phyloP scores from a whole-genome alignment of 2,888 invertebrate species.

The Brachypalpus laphriformis region DNA sequence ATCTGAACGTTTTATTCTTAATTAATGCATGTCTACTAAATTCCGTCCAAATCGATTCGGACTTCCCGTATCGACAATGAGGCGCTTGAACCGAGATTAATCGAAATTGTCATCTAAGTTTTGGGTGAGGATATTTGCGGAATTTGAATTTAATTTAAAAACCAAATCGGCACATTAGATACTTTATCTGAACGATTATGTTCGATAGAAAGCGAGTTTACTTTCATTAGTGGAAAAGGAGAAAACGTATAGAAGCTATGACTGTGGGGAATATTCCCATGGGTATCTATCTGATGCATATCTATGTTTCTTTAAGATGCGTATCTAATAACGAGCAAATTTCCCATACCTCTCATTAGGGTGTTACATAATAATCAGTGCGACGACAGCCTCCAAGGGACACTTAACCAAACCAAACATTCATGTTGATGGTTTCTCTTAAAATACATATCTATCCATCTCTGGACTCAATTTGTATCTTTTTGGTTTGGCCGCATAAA shows the following conservation, averaged over 20 bases:
- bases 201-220: slow-evolving; percentile 9
- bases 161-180: slow-evolving; percentile 6
- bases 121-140: slow-evolving; percentile 18
- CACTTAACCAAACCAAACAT: slow-evolving; percentile 14
- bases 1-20: slow-evolving; percentile 36
- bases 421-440: slow-evolving; percentile 4
- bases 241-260: neutral
- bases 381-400: slow-evolving; percentile 17
- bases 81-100: slow-evolving; percentile 26
- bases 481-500: neutral
- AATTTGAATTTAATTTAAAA: slow-evolving; percentile 28
- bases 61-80: neutral
- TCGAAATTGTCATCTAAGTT: slow-evolving; percentile 16
- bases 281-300: slow-evolving; percentile 22
- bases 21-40: slow-evolving; percentile 57
- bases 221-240: neutral
- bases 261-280: slow-evolving; percentile 7
- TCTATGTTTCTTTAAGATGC: slow-evolving; percentile 44
- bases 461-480: slow-evolving; percentile 29
- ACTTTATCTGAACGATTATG: slow-evolving; percentile 27
- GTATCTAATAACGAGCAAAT: slow-evolving; percentile 46
- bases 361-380: slow-evolving; percentile 26
- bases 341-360: slow-evolving; percentile 38
- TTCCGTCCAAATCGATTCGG: slow-evolving; percentile 3
- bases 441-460: neutral